A percentile compares a stretch with the other conserved stretches of the same genome.
These are phyloP conservation scores for Helicolenus hilgendorfi DNA, from an alignment of 2,797 vertebrate genomes.

Conservation along the genomic window DNA sequence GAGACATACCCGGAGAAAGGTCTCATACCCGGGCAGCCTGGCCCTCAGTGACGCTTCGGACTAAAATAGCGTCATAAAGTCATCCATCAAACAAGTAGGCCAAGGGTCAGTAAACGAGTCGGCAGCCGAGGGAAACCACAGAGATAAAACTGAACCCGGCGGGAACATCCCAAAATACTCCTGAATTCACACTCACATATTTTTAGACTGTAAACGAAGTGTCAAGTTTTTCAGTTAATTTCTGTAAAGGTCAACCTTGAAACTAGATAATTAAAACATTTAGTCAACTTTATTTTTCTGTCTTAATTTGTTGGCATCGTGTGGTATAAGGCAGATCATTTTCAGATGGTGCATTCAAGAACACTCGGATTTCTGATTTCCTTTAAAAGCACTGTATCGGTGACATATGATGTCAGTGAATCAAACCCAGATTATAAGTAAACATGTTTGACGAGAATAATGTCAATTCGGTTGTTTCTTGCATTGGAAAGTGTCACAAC, in stretches of 20 bases:
- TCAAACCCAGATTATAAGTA: not conserved
- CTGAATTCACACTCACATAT: slow-evolving; percentile 17
- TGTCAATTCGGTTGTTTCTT: not conserved
- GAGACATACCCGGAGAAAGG: slow-evolving; percentile 52
- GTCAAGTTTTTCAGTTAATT: not conserved
- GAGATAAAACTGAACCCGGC: slow-evolving; percentile 43
- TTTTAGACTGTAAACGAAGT: not conserved
- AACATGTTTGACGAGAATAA: not conserved
- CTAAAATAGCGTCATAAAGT: slow-evolving; percentile 77
- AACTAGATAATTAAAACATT: not conserved
- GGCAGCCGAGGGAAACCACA: slow-evolving; percentile 44
- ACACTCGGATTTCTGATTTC: not conserved
- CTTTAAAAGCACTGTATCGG: not conserved
- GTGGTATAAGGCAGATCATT: not conserved
- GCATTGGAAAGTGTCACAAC: not conserved
- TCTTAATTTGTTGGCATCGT: not conserved
- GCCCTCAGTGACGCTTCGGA: slow-evolving; percentile 30
- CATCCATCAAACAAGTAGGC: slow-evolving; percentile 71
- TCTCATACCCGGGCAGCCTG: slow-evolving; percentile 2
- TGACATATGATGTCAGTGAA: not conserved
- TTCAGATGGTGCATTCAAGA: not conserved
- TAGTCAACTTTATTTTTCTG: not conserved
- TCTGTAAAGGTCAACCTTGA: not conserved
- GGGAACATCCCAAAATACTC: slow-evolving; percentile 59
- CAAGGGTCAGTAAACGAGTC: not conserved